Conservation (phyloP, 2,113 vertebrate species). For the Diadophis punctatus region DNA sequence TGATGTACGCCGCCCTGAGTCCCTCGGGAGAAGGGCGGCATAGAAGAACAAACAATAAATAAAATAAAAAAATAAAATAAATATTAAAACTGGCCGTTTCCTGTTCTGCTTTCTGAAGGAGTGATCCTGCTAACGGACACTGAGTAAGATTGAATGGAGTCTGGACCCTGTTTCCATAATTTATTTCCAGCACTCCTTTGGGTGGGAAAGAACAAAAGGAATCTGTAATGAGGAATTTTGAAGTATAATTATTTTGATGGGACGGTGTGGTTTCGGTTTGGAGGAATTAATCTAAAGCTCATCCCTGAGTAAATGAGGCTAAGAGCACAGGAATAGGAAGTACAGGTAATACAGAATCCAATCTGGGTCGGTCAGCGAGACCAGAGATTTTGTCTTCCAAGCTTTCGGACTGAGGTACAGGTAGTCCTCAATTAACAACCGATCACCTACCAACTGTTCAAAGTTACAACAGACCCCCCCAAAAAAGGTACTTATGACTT, state of each 20-base stretch:
- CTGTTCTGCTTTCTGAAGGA: background rate
- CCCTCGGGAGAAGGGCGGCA: too few relatives aligned
- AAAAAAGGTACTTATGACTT: background rate
- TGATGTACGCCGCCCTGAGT: too few relatives aligned
- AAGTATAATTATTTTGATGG: too few relatives aligned
- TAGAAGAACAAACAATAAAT: too few relatives aligned
- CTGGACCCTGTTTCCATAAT: background rate
- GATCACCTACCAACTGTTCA: background rate
- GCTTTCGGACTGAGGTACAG: too few relatives aligned
- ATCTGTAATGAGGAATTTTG: background rate
- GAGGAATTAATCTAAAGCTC: background rate
- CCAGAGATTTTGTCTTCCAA: too few relatives aligned
- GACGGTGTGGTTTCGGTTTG: background rate
- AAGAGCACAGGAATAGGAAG: background rate
- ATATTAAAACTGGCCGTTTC: background rate
- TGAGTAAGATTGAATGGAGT: background rate
- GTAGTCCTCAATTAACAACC: background rate
- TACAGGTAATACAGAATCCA: too few relatives aligned
- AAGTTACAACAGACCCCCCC: background rate
- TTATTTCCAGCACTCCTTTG: background rate
- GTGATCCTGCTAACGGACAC: background rate
- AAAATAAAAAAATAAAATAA: too few relatives aligned
- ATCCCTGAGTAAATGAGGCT: background rate
- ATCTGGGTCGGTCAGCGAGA: too few relatives aligned
- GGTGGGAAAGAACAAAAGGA: background rate